Conservation (phyloP, 1,140 invertebrate species). For the Charaxes varanes region DNA sequence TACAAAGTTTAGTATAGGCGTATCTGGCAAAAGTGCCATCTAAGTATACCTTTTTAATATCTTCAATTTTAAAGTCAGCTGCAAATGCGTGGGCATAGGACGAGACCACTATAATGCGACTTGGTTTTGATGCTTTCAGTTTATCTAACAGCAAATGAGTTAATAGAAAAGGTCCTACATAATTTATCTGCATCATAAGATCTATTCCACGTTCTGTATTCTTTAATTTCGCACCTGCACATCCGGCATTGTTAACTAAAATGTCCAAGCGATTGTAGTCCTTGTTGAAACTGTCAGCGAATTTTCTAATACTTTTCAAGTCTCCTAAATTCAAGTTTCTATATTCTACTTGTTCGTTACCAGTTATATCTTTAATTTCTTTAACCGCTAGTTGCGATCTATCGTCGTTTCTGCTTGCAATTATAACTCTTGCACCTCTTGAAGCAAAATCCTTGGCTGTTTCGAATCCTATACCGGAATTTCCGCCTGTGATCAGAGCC, state of each 20-base stretch:
- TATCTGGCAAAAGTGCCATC: constrained; percentile 72
- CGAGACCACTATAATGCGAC: constrained; percentile 81
- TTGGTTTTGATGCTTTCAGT: constrained; percentile 55
- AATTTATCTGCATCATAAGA: constrained; percentile 77
- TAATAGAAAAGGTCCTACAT: constrained; percentile 80
- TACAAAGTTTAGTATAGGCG: constrained; percentile 81
- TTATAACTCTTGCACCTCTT: constrained; percentile 27
- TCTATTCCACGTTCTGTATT: constrained; percentile 77
- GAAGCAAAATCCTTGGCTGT: constrained; percentile 26
- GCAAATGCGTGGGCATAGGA: constrained; percentile 75
- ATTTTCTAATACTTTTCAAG: constrained; percentile 37
- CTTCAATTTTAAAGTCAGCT: constrained; percentile 75
- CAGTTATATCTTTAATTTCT: constrained; percentile 15
- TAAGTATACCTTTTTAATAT: constrained; percentile 72
- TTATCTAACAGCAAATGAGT: constrained; percentile 78
- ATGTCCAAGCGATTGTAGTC: constrained; percentile 75
- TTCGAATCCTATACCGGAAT: constrained; percentile 30
- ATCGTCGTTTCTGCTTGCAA: constrained; percentile 25
- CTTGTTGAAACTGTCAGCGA: constrained; percentile 43
- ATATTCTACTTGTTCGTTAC: constrained; percentile 19
- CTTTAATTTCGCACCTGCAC: constrained; percentile 20
- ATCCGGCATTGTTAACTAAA: constrained; percentile 84
- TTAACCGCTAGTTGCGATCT: constrained; percentile 21
- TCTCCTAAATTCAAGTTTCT: constrained; percentile 43
- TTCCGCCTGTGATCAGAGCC: constrained; percentile 27